Evolutionary conservation across 2,797 vertebrate genomes (phyloP).

Genomic region (Acomys russatus): DNA sequence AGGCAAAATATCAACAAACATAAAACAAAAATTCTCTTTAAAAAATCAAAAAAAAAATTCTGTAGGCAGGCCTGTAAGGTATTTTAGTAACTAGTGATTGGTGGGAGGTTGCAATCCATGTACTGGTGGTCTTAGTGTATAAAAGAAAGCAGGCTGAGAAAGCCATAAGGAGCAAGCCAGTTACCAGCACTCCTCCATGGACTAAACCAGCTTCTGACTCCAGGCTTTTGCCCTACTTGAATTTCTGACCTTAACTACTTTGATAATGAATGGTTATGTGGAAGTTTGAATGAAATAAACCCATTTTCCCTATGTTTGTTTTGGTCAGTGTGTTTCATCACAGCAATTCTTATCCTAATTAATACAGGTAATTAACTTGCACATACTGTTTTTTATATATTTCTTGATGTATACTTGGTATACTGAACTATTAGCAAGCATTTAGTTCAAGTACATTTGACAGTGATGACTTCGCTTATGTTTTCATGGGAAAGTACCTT

Average conservation of each 20-base stretch:
- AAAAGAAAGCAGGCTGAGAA: neutral
- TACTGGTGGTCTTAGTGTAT: neutral
- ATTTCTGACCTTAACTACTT: neutral
- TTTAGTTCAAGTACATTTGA: neutral
- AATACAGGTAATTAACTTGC: neutral
- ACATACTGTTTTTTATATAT: neutral
- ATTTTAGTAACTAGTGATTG: neutral
- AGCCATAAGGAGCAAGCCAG: neutral
- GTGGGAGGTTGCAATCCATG: neutral
- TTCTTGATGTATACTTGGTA: neutral
- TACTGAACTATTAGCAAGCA: neutral
- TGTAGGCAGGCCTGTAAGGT: neutral
- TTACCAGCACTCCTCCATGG: neutral
- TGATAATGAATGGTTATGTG: neutral
- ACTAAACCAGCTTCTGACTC: neutral
- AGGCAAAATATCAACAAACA: neutral
- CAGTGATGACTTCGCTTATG: neutral
- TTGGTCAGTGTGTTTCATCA: neutral
- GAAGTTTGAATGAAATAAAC: too few relatives aligned
- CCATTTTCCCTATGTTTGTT: neutral
- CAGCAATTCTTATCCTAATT: neutral
- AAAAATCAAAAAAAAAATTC: neutral
- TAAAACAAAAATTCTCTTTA: neutral
- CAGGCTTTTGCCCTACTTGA: neutral
- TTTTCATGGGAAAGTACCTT: neutral